A percentile compares a stretch with the other conserved stretches of the same genome.
phyloP scores from a whole-genome alignment of 1,140 invertebrate genomes.

The Cydia strobilella region DNA sequence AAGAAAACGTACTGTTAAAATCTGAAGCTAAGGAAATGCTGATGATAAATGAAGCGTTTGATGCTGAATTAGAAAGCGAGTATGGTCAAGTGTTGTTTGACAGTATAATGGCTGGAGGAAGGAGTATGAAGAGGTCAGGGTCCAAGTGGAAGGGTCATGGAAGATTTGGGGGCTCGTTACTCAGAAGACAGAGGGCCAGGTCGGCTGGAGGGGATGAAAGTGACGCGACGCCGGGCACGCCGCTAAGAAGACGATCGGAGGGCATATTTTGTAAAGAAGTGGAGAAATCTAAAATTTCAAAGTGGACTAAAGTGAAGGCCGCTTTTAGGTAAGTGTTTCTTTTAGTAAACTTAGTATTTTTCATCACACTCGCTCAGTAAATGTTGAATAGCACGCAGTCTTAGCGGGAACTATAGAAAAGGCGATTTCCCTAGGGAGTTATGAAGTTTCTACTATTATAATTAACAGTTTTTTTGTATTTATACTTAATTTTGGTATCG shows the following conservation, averaged over 20 bases:
- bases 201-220: conserved; percentile 77
- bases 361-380: too few species aligned
- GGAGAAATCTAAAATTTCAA: conserved; percentile 83
- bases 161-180: conserved; percentile 71
- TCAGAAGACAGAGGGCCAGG: conserved; percentile 74
- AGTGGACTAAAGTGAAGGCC: conserved; percentile 91
- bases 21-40: conserved; percentile 65
- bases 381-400: too few species aligned
- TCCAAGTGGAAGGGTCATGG: conserved; percentile 76
- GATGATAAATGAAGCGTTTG: conserved; percentile 70
- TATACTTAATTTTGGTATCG: too few species aligned
- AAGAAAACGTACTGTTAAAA: conserved; percentile 65
- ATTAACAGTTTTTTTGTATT: too few species aligned
- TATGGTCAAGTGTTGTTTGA: conserved; percentile 82
- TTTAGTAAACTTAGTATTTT: not conserved
- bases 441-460: too few species aligned
- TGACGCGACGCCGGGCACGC: conserved; percentile 62
- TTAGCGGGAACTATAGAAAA: too few species aligned
- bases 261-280: conserved; percentile 69
- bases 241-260: conserved; percentile 67
- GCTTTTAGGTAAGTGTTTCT: conserved; percentile 84
- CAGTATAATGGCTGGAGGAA: conserved; percentile 72
- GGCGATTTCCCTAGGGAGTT: too few species aligned
- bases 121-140: conserved; percentile 72
- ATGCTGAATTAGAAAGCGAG: conserved; percentile 80